phyloP scores from a whole-genome alignment of 2,113 vertebrate species.

The Syrmaticus mikado region DNA sequence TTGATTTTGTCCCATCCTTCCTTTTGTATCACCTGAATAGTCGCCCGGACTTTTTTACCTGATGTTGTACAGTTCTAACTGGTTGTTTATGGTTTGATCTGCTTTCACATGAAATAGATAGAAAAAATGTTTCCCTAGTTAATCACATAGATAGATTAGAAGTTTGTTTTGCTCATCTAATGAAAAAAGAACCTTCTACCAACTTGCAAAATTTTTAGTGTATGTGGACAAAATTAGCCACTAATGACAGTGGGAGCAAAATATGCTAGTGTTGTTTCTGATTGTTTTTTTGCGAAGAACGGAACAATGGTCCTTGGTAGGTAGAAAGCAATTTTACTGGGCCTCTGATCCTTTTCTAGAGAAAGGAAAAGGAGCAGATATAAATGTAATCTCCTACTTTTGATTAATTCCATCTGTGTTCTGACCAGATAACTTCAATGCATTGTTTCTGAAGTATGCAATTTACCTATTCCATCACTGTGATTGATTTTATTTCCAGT shows the following conservation, averaged over 20 bases:
- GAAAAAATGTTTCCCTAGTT: background rate
- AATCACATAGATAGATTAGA: background rate
- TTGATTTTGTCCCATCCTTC: background rate
- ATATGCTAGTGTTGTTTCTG: background rate
- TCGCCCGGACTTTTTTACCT: background rate
- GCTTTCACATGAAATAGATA: background rate
- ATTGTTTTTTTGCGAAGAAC: background rate
- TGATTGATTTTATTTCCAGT: background rate
- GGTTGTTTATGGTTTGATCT: background rate
- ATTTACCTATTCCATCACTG: background rate
- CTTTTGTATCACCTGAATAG: background rate
- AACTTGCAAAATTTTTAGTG: background rate
- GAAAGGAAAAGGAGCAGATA: background rate
- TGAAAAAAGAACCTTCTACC: background rate
- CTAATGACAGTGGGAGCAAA: background rate
- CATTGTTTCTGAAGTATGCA: background rate
- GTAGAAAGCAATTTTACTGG: background rate
- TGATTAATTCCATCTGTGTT: background rate
- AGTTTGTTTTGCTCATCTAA: background rate
- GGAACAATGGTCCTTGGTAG: background rate
- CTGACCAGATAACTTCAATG: background rate
- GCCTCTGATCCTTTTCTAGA: background rate
- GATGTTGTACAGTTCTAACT: background rate
- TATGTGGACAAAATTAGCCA: background rate
- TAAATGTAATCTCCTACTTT: background rate